Evolutionary conservation across 1,140 invertebrate genomes (phyloP).

Genomic region (Stegodyphus dumicola): DNA sequence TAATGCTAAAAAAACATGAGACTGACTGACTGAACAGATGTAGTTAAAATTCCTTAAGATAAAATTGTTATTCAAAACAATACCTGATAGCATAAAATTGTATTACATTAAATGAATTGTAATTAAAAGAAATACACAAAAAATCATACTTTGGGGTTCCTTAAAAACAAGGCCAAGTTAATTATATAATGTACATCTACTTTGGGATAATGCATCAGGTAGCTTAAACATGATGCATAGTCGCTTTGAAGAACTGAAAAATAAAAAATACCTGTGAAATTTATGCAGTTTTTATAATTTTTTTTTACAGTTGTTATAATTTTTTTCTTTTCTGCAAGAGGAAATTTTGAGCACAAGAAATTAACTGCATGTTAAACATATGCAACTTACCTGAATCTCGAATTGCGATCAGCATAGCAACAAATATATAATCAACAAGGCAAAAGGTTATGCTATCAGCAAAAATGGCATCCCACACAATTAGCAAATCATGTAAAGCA

Average conservation of each 20-base stretch:
- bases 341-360: not conserved
- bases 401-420: conserved; percentile 81
- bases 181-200: conserved; percentile 76
- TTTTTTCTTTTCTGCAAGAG: too few relatives aligned
- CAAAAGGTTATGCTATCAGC: conserved; percentile 78
- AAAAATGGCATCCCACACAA: conserved; percentile 85
- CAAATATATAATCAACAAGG: conserved; percentile 80
- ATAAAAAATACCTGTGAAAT: conserved; percentile 10
- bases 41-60: too few relatives aligned
- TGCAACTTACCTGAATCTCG: conserved; percentile 70
- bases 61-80: too few relatives aligned
- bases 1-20: too few relatives aligned
- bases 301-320: not conserved
- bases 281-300: conserved; percentile 65
- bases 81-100: too few relatives aligned
- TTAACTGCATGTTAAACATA: not conserved
- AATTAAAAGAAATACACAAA: not conserved
- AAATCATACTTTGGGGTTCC: conserved; percentile 68
- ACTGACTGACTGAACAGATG: too few relatives aligned
- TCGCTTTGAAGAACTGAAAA: conserved; percentile 74
- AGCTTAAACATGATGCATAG: conserved; percentile 75
- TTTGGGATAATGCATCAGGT: conserved; percentile 77
- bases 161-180: conserved; percentile 74
- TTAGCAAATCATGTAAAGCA: conserved; percentile 78
- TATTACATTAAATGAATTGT: too few relatives aligned